Evolutionary conservation across 2,113 vertebrate species (phyloP), one percentile per base, ranked within the genome.

Genomic region (Thalassarche chlororhynchos): DNA sequence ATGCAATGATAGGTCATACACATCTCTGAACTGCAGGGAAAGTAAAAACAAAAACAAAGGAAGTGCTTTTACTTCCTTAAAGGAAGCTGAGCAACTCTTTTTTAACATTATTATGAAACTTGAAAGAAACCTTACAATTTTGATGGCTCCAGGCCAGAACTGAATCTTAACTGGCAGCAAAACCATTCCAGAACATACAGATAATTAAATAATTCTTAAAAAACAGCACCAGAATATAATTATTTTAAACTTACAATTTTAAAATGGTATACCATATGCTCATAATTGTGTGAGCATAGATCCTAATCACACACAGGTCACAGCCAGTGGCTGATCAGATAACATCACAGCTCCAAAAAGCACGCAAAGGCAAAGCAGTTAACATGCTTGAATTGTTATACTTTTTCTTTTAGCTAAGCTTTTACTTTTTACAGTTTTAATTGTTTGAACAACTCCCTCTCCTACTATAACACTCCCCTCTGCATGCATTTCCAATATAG

Each of bases 31-130:
- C 55, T 47, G 47, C 61, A 90, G 76, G 64, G 92, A 95, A 97
- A 97, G 94, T 96, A 23, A 82, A 80, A 94, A 85, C 47, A 87
- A 80, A 81, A 77, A 40, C 21, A 86, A 65, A 95, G 94, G 93
- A 97, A 97, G 81, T 77, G 62, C 46, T 95, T 89, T 36, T 36
- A 87, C 78, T 96, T 97, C 91, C 94, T 91, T 77, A 87, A 82
- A 96, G 89, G 89, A 97, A 96, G 61, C 58, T 5, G 46, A 96
- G 46, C 13, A 79, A 94, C 78, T 81, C 78, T 42, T 78, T 84
- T 87, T 61, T 31, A 85, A 91, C 65, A 74, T 26, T 66, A 96
- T 83, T 93, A 87, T 7, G 21, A 72, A 91, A 89, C 87, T 83
- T 93, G 81, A 92, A 95, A 80, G 81, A 87, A 96, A 80, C 74